Evolutionary conservation across 2,888 invertebrate genomes (phyloP).

Genomic region (Alsophila aescularia): DNA sequence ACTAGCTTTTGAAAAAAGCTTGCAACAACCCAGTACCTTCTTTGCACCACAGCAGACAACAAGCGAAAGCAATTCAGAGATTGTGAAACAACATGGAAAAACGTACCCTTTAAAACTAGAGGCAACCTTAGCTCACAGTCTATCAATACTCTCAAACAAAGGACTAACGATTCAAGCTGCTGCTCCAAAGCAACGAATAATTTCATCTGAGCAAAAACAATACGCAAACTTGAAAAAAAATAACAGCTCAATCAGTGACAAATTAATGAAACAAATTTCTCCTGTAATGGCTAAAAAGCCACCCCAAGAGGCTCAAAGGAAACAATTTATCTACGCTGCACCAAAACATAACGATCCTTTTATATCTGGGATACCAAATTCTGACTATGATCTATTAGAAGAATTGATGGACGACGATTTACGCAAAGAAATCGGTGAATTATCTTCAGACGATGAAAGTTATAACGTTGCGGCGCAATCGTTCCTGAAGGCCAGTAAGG

Average conservation of each 20-base stretch:
- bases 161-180: constrained; percentile 1
- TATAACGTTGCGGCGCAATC: constrained; percentile 40
- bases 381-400: constrained; percentile 74
- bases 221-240: constrained; percentile 10
- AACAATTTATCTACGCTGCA: constrained; percentile 40
- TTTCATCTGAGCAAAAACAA: constrained; percentile 7
- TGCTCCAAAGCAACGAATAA: background rate
- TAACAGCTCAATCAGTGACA: background rate
- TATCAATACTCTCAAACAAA: constrained; percentile 9
- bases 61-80: background rate
- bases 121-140: constrained; percentile 2
- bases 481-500: constrained; percentile 41
- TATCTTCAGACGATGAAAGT: constrained; percentile 68
- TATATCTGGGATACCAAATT: constrained; percentile 65
- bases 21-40: constrained; percentile 43
- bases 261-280: background rate
- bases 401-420: constrained; percentile 77
- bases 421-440: constrained; percentile 73
- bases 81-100: constrained; percentile 2
- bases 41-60: constrained; percentile 4
- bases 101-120: background rate
- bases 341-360: constrained; percentile 58
- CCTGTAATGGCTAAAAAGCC: constrained; percentile 13
- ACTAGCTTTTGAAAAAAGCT: constrained; percentile 42
- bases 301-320: constrained; percentile 36